Percentiles rank a stretch among this genome's conserved stretches.
phyloP scores from a whole-genome alignment of 2,113 vertebrate genomes.

The Seriola dumerili region DNA sequence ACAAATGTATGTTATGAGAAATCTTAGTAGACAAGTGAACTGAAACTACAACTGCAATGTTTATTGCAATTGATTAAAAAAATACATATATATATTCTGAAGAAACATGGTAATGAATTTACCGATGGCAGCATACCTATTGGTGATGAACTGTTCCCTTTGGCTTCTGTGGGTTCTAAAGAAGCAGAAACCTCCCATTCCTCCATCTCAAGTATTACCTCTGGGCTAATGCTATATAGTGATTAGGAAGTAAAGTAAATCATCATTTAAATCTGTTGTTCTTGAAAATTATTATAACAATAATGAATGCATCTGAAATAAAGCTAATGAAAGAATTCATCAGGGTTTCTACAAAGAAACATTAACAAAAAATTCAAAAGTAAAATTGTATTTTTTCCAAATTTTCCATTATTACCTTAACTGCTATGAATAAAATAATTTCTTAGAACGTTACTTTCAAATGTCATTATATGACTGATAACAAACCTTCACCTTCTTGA shows the following conservation, averaged over 20 bases:
- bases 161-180: not conserved
- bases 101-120: not conserved
- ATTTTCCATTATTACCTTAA: too few relatives aligned
- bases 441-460: not conserved
- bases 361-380: too few relatives aligned
- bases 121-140: conserved; percentile 34
- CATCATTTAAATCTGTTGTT: not conserved
- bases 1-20: not conserved
- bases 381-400: too few relatives aligned
- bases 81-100: not conserved
- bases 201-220: conserved; percentile 58
- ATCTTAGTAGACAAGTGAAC: not conserved
- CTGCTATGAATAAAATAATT: too few relatives aligned
- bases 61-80: not conserved
- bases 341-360: too few relatives aligned
- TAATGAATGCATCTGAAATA: not conserved
- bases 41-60: not conserved
- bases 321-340: not conserved
- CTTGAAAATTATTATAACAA: not conserved
- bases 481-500: not conserved
- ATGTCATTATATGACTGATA: not conserved
- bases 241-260: conserved; percentile 10
- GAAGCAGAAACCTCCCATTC: not conserved
- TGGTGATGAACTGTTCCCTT: conserved; percentile 17
- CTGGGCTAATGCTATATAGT: not conserved